Evolutionary conservation across 2,113 vertebrate species (phyloP).

Genomic region (Catagonus wagneri): DNA sequence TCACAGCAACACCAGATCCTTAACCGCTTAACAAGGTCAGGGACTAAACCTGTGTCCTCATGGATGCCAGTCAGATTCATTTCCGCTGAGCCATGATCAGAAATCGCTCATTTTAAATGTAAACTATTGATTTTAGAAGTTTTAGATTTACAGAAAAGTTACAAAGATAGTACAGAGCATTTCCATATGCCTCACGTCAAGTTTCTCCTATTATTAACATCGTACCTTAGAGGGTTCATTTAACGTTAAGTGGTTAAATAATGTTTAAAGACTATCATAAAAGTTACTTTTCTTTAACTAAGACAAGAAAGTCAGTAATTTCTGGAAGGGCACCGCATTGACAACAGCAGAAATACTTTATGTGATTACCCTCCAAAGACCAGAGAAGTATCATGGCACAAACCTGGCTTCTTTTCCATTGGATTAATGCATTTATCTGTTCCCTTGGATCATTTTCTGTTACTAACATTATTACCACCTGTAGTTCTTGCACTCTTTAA

Average conservation of each 20-base stretch:
- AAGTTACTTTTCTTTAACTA: neutral
- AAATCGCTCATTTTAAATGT: neutral
- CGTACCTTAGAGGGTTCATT: neutral
- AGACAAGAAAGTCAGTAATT: neutral
- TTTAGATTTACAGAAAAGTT: neutral
- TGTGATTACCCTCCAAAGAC: neutral
- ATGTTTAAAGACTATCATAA: neutral
- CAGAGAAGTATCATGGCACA: neutral
- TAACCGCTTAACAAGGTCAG: no score
- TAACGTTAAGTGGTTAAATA: constrained; percentile 4
- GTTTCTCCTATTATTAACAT: neutral
- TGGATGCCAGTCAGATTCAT: no score
- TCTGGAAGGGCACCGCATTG: neutral
- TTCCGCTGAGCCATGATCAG: no score
- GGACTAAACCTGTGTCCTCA: no score
- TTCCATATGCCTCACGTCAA: neutral
- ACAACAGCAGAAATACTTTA: neutral
- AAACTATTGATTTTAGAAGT: neutral
- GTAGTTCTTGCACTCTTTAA: no score
- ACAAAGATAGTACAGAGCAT: neutral
- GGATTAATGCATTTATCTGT: neutral
- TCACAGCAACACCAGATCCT: no score
- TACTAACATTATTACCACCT: neutral
- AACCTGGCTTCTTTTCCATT: neutral
- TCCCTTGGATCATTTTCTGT: neutral